Conservation (phyloP, 2,113 vertebrate genomes). For the Brachionichthys hirsutus region DNA sequence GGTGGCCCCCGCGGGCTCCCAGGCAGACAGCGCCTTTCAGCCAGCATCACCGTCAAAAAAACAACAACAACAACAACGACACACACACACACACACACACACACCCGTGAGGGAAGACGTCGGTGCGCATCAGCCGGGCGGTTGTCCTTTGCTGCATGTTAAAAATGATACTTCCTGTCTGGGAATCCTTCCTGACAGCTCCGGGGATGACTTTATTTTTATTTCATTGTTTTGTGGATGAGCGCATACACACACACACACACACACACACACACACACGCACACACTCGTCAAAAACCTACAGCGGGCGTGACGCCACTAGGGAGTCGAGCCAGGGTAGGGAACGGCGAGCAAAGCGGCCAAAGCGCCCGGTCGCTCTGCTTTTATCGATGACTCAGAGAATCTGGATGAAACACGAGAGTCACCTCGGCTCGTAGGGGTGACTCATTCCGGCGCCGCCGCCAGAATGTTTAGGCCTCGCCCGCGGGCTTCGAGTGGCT, state of each 20-base stretch:
- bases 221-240: conserved; percentile 45
- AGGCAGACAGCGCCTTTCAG: conserved; percentile 45
- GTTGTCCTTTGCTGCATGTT: conserved; percentile 23
- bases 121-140: conserved; percentile 26
- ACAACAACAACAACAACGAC: too few relatives aligned
- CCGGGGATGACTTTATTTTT: conserved; percentile 31
- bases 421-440: conserved; percentile 23
- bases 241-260: conserved; percentile 31
- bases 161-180: conserved; percentile 42
- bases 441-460: conserved; percentile 38
- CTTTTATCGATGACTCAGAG: conserved; percentile 48
- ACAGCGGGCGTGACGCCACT: conserved; percentile 24
- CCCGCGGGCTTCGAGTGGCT: conserved; percentile 22
- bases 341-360: conserved; percentile 1
- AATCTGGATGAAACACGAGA: conserved; percentile 24
- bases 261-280: conserved; percentile 20
- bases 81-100: too few relatives aligned
- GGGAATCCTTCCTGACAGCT: conserved; percentile 36
- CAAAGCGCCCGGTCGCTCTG: conserved; percentile 19
- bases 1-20: neutral
- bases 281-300: conserved; percentile 38
- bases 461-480: conserved; percentile 20
- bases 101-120: conserved; percentile 30
- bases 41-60: conserved; percentile 49
- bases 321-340: conserved; percentile 32